phyloP scores from a whole-genome alignment of 2,888 invertebrate genomes.

The Euclidia mi region DNA sequence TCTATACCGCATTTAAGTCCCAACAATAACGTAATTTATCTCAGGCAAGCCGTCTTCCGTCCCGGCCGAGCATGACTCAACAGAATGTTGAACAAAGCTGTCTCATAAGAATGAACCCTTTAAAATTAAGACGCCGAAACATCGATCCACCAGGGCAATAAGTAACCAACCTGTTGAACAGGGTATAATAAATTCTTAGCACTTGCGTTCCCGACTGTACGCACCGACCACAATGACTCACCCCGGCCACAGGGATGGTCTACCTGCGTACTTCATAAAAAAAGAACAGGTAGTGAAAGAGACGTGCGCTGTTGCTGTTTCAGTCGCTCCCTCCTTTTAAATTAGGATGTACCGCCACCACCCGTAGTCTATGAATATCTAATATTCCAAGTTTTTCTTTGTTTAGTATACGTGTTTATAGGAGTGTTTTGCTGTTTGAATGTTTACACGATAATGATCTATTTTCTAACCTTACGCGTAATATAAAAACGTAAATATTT shows the following conservation, averaged over 20 bases:
- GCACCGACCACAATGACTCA: constrained; percentile 61
- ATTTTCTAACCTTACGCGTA: too few species aligned
- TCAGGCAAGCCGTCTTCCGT: neutral
- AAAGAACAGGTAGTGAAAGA: constrained; percentile 67
- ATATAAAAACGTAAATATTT: too few species aligned
- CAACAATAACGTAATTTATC: neutral
- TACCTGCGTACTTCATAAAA: constrained; percentile 62
- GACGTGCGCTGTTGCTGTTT: constrained; percentile 39
- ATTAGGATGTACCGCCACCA: constrained; percentile 47
- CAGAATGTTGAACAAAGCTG: constrained; percentile 24
- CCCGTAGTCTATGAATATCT: constrained; percentile 50
- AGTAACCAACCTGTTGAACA: constrained; percentile 59
- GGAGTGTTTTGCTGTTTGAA: neutral
- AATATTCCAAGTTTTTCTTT: constrained; percentile 44
- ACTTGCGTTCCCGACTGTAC: constrained; percentile 54
- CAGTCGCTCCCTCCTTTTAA: constrained; percentile 49
- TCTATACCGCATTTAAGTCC: neutral
- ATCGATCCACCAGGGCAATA: constrained; percentile 43
- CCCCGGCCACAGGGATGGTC: constrained; percentile 55
- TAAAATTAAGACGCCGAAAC: constrained; percentile 48
- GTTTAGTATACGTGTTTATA: constrained; percentile 29
- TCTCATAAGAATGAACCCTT: constrained; percentile 34
- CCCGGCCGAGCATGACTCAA: constrained; percentile 30
- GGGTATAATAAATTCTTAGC: constrained; percentile 53
- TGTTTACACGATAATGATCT: neutral